Base-by-base conservation (phyloP, 37 sponge, comb jelly and placozoan species). In the Petrosia ficiformis region DNA sequence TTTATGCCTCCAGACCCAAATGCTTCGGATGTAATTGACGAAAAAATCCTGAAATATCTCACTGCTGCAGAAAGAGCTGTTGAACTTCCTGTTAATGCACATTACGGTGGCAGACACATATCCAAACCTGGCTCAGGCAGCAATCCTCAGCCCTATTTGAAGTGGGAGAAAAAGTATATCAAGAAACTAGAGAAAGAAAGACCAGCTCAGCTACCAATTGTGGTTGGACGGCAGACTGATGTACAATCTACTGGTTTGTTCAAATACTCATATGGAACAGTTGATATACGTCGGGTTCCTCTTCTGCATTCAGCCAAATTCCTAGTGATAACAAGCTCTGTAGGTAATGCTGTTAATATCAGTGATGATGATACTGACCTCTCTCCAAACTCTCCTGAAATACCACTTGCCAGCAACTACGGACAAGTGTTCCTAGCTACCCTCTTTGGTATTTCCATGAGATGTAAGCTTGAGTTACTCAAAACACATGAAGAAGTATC, bases 351-450 rank as follows among this genome's bases (percentile, higher is more conserved):
- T 69, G 54, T 48, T 14, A 19, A 19, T 14, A 89, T 85, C 80
- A 89, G 94, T 36, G 36, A 42, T 10, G 94, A 93, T 38, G 89
- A 93, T 54, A 68, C 63, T 0, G 39, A 59, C 42, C 71, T 89
- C 5, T 63, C 67, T 0, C 39, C 73, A 24, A 65, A 29, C 10
- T 52, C 68, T 26, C 78, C 56, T 32, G 89, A 93, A 41, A 37
- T 94, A 6, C 94, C 94, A 16, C 73, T 94, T 2, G 94, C 70
- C 8, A 84, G 87, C 70, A 75, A 89, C 64, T 94, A 83, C 75
- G 94, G 84, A 2, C 94, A 94, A 72, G 77, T 77, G 21, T 84
- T 75, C 44, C 76, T 85, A 25, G 63, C 80, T 29, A 70, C 74
- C 1, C 44, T 87, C 36, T 71, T 33, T 40, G 78, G 82, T 8